A percentile compares a stretch with the other conserved stretches of the same genome.
Evolutionary conservation across 2,797 vertebrate genomes (phyloP).

Genomic region (Geotrypetes seraphini): DNA sequence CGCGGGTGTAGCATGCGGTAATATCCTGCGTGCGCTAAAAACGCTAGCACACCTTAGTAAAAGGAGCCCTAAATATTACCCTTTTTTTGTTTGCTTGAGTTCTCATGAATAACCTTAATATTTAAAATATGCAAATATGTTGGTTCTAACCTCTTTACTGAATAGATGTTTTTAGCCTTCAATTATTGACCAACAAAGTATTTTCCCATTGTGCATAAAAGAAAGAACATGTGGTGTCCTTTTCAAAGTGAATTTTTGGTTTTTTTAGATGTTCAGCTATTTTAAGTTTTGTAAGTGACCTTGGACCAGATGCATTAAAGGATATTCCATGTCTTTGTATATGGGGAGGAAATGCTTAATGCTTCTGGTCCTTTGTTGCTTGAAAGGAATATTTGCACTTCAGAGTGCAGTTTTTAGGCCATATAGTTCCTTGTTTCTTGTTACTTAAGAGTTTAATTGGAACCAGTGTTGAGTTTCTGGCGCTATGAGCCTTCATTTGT

Average conservation of each 20-base stretch:
- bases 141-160: constrained; percentile 23
- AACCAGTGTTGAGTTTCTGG: background rate
- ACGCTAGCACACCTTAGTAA: no score
- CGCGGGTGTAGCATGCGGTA: no score
- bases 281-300: no score
- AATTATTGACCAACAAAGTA: constrained; percentile 41
- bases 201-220: constrained; percentile 50
- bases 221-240: constrained; percentile 32
- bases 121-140: constrained; percentile 26
- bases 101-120: constrained; percentile 28
- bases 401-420: no score
- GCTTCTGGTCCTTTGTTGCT: no score
- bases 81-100: constrained; percentile 41
- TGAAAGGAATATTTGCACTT: no score
- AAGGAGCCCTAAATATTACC: no score
- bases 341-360: no score
- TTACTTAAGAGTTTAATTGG: background rate
- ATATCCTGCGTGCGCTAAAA: no score
- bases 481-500: no score
- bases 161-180: constrained; percentile 37
- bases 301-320: no score
- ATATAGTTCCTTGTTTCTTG: background rate
- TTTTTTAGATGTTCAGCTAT: background rate
- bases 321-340: no score
- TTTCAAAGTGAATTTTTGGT: background rate